Evolutionary conservation across 2,888 invertebrate species (phyloP).

Genomic region (Cylindroiulus punctatus): DNA sequence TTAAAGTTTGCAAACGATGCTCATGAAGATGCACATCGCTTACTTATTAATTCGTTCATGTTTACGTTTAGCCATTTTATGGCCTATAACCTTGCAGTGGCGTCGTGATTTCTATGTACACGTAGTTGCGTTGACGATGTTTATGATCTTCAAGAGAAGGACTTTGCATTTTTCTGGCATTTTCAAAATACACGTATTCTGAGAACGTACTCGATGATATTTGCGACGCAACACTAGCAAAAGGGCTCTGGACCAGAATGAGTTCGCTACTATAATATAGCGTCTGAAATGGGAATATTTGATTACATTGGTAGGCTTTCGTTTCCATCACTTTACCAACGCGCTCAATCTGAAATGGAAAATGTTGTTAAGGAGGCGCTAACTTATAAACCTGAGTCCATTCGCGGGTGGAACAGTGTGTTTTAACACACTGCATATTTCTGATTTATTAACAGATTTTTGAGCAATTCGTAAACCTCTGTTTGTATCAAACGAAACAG

Average conservation of each 20-base stretch:
- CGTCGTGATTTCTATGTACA: neutral
- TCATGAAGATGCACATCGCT: no score
- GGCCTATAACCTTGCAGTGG: no score
- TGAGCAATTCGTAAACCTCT: no score
- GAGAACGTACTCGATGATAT: neutral
- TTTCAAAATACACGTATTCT: neutral
- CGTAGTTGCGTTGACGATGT: neutral
- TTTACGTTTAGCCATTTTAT: no score
- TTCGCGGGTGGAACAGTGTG: neutral
- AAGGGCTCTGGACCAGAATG: neutral
- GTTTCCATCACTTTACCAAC: neutral
- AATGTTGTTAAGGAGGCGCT: neutral
- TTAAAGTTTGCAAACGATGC: no score
- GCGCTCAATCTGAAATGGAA: neutral
- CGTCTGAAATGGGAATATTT: neutral
- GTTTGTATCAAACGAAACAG: no score
- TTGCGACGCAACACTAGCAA: neutral
- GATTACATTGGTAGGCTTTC: neutral
- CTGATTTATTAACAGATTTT: neutral
- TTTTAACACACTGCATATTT: neutral
- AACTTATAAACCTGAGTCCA: neutral
- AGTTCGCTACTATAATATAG: neutral
- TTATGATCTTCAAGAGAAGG: neutral
- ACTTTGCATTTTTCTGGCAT: neutral
- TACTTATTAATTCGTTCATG: no score